Conservation (phyloP, 2,888 invertebrate genomes). For the Apamea anceps region DNA sequence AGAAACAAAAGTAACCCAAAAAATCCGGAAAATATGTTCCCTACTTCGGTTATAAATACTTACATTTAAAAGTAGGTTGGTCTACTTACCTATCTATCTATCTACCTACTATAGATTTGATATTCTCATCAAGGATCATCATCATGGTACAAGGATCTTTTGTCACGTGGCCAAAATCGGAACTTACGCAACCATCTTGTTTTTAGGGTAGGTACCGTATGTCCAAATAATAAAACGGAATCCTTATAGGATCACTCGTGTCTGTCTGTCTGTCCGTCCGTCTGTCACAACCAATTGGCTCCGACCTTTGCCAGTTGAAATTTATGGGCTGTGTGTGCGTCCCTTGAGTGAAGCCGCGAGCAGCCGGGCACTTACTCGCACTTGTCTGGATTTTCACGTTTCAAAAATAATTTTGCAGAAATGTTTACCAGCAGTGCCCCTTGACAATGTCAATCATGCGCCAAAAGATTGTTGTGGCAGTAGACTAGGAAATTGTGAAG, state of each 20-base stretch:
- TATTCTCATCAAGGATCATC: too few relatives aligned
- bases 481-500: background rate
- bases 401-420: background rate
- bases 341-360: background rate
- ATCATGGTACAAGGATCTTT: background rate
- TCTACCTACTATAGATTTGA: background rate
- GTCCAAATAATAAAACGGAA: background rate
- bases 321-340: background rate
- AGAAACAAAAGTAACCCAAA: constrained; percentile 68
- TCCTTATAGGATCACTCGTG: background rate
- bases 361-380: background rate
- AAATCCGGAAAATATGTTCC: constrained; percentile 19
- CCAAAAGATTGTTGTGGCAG: background rate
- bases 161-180: background rate
- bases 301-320: background rate
- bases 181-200: background rate
- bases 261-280: background rate
- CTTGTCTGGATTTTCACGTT: background rate
- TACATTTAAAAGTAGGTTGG: background rate
- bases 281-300: background rate
- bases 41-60: too few relatives aligned
- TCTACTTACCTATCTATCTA: background rate
- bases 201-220: background rate
- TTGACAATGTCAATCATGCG: background rate
- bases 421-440: background rate